phyloP scores from a whole-genome alignment of 2,888 invertebrate genomes.

The Agriopis marginaria region DNA sequence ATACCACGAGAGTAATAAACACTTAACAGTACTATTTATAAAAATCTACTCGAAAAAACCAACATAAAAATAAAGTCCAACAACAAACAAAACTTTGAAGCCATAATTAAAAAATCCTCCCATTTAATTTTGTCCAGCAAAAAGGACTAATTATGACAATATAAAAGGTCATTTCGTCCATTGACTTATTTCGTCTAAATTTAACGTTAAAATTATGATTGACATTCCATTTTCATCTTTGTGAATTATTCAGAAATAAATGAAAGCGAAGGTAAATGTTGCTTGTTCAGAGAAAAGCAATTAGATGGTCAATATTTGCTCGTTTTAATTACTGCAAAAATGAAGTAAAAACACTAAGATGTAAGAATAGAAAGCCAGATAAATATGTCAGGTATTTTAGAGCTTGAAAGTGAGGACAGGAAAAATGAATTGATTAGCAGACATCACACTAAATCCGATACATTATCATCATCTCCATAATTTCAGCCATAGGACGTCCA shows the following conservation, averaged over 20 bases:
- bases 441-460: too few relatives aligned
- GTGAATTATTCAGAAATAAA: constrained; percentile 26
- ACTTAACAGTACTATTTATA: background rate
- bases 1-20: too few relatives aligned
- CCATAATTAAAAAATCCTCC: background rate
- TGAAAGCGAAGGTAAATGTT: constrained; percentile 12
- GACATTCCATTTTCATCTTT: constrained; percentile 10
- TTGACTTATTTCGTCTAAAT: background rate
- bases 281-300: constrained; percentile 29
- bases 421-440: background rate
- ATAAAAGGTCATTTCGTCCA: constrained; percentile 1
- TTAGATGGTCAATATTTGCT: constrained; percentile 23
- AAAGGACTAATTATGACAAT: constrained; percentile 8
- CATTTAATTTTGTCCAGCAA: background rate
- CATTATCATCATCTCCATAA: too few relatives aligned
- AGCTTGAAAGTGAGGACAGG: background rate
- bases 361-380: background rate
- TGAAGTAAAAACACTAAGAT: background rate
- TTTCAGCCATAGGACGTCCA: too few relatives aligned
- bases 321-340: constrained; percentile 21
- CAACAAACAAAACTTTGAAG: background rate
- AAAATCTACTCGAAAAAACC: background rate
- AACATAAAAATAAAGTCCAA: background rate
- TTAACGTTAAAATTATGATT: constrained; percentile 24
- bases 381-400: background rate